Conservation (phyloP, 2,113 vertebrate species). For the Nibea albiflora region DNA sequence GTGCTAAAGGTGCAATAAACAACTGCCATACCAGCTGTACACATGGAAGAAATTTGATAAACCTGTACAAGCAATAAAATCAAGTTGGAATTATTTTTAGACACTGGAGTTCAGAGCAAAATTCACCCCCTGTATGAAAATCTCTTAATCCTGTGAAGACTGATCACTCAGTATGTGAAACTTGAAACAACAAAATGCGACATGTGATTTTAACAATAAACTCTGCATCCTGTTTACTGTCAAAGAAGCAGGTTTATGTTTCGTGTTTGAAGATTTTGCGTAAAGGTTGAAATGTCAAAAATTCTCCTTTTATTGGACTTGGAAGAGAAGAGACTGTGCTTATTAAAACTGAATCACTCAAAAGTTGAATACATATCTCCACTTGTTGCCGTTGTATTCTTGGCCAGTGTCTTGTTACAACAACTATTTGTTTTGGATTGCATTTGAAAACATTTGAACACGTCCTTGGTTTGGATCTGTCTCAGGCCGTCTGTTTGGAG, state of each 20-base stretch:
- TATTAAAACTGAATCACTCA: not conserved
- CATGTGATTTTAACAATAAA: not conserved
- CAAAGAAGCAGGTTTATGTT: not conserved
- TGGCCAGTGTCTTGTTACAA: not conserved
- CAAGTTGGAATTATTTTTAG: conserved; percentile 34
- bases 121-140: conserved; percentile 18
- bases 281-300: conserved; percentile 11
- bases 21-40: conserved; percentile 41
- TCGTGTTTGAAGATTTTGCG: conserved; percentile 10
- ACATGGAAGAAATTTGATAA: not conserved
- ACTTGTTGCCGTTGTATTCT: conserved; percentile 32
- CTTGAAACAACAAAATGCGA: conserved; percentile 24
- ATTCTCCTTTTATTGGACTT: not conserved
- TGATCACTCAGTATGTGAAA: conserved; percentile 1
- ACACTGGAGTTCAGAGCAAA: conserved; percentile 29
- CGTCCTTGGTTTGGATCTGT: conserved; percentile 43
- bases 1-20: conserved; percentile 58
- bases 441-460: conserved; percentile 40
- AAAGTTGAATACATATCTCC: conserved; percentile 9
- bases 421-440: not conserved
- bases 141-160: conserved; percentile 17
- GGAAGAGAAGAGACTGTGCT: conserved; percentile 5
- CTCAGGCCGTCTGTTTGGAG: conserved; percentile 90
- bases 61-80: conserved; percentile 29
- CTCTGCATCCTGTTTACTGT: not conserved